A percentile compares a stretch with the other conserved stretches of the same genome.
Evolutionary conservation across 1,140 invertebrate genomes (phyloP).

Genomic region (Triops cancriformis): DNA sequence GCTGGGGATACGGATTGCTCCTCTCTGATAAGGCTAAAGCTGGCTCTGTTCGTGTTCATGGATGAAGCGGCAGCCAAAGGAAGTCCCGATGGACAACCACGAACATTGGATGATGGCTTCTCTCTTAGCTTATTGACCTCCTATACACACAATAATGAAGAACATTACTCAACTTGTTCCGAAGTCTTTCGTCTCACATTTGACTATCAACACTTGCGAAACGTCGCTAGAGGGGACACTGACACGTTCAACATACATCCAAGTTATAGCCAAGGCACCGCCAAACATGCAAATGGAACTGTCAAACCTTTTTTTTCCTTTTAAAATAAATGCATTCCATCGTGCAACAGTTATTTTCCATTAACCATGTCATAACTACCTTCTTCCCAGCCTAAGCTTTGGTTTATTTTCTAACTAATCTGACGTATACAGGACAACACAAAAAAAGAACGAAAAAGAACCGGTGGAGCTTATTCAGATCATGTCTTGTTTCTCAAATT

Average conservation of each 20-base stretch:
- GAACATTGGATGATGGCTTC: neutral
- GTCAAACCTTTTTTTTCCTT: neutral
- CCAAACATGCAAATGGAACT: neutral
- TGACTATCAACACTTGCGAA: neutral
- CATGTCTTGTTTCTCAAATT: too few species aligned
- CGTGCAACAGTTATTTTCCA: neutral
- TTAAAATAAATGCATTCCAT: neutral
- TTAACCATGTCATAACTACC: too few species aligned
- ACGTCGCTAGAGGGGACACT: neutral
- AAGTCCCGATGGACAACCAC: neutral
- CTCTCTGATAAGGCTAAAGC: slow-evolving; percentile 6
- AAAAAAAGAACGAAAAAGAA: too few species aligned
- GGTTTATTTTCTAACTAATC: too few species aligned
- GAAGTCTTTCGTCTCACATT: neutral
- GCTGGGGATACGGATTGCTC: neutral
- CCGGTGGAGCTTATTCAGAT: too few species aligned
- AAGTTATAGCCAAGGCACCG: neutral
- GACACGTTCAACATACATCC: neutral
- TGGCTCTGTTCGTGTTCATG: neutral
- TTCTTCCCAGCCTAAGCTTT: too few species aligned
- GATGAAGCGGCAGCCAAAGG: neutral
- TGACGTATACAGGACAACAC: too few species aligned
- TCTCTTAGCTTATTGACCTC: neutral
- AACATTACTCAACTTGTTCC: neutral
- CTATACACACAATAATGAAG: neutral